These are phyloP conservation scores for Benthosema pterotum DNA, from an alignment of 2,797 vertebrate genomes.

Conservation along the genomic window DNA sequence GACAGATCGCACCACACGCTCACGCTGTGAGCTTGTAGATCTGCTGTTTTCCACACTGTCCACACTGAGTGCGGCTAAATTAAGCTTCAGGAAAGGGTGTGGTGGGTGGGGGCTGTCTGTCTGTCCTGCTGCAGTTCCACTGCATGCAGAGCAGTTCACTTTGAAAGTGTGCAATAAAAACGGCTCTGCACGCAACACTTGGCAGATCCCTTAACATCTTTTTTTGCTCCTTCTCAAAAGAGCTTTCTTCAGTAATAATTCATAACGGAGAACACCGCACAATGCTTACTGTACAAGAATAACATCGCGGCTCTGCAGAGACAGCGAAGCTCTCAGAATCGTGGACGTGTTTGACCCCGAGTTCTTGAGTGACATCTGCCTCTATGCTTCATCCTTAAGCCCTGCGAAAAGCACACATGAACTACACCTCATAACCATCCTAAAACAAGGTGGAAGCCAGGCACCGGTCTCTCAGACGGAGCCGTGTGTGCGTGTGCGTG, in stretches of 20 bases:
- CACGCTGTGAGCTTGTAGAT: no score
- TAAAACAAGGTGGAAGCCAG: slow-evolving; percentile 26
- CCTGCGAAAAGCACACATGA: slow-evolving; percentile 15
- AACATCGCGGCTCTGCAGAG: no score
- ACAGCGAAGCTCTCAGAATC: neutral
- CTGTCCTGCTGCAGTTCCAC: slow-evolving; percentile 28
- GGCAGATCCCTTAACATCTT: neutral
- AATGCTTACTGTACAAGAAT: no score
- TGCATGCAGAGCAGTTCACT: slow-evolving; percentile 20
- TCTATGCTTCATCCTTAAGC: slow-evolving; percentile 17
- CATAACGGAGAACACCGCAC: neutral
- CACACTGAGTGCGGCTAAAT: no score
- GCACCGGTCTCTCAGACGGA: slow-evolving; percentile 14
- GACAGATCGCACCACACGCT: no score
- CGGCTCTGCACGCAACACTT: slow-evolving; percentile 7
- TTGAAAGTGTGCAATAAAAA: slow-evolving; percentile 19
- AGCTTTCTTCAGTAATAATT: slow-evolving; percentile 7
- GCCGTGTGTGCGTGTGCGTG: no score
- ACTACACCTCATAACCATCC: slow-evolving; percentile 17
- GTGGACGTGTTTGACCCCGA: neutral
- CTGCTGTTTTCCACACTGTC: no score
- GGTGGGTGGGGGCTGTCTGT: neutral
- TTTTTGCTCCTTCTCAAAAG: neutral
- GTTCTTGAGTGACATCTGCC: neutral
- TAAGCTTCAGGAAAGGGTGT: slow-evolving; percentile 18